Base-by-base conservation (phyloP, 2,113 vertebrate genomes). In the Callopanchax toddi region DNA sequence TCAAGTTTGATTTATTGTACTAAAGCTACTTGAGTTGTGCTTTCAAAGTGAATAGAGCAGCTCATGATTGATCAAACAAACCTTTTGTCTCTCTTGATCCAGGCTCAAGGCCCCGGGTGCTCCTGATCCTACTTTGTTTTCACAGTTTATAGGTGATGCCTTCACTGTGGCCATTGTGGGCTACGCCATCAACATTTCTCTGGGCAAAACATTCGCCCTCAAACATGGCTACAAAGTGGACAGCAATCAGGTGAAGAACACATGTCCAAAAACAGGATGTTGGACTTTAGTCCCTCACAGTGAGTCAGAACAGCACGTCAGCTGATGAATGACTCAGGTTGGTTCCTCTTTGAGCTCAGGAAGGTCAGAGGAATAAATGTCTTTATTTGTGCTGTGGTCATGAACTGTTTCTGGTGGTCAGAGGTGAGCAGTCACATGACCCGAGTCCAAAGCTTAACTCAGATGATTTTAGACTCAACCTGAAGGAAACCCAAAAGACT, bases 171-270 rank as follows among this genome's bases (percentile, higher is more conserved):
- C 96, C 0, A 91, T 99, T 25, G 96, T 99, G 18, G 92, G 94
- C 42, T 98, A 95, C 0, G 95, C 95, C 89, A 94, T 98, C 49
- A 94, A 86, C 78, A 96, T 98, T 83, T 99, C 96, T 0, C 78
- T 99, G 55, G 95, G 95, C 42, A 98, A 98, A 90, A 98, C 95
- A 40, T 98, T 98, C 76, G 95, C 92, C 40, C 89, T 97, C 54
- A 96, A 94, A 87, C 91, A 99, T 0, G 95, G 95, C 63, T 98
- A 98, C 91, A 94, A 94, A 46, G 95, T 99, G 83, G 94, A 98
- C 71, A 97, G 94, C 89, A 99, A 96, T 85, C 96, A 99, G 95
- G 97, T 98, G 83, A 85, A 85, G 16, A 48, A 48, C 13, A 49
- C 36, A 42, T 23, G 4, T 8, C 3, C 22, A 29, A 13, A 22